phyloP scores from a whole-genome alignment of 2,888 invertebrate genomes.

The Drosophila lutescens region DNA sequence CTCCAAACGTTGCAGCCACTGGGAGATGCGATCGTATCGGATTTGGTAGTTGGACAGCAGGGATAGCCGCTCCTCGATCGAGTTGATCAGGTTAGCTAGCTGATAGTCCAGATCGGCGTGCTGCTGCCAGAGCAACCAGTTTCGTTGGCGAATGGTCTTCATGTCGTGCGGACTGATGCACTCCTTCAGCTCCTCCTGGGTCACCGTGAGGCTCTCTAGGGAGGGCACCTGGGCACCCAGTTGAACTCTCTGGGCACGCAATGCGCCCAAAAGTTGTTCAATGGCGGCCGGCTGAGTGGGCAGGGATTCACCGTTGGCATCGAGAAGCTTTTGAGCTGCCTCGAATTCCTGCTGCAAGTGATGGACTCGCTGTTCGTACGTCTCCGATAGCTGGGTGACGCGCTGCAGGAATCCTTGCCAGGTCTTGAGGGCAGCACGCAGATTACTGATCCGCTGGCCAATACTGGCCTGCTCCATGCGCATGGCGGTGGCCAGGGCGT shows the following conservation, averaged over 20 bases:
- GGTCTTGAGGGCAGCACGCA: constrained; percentile 91
- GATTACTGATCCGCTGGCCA: constrained; percentile 90
- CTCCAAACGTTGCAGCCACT: constrained; percentile 90
- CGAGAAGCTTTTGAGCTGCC: constrained; percentile 87
- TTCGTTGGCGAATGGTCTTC: constrained; percentile 90
- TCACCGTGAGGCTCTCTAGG: constrained; percentile 89
- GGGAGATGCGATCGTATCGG: constrained; percentile 87
- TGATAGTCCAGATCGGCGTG: constrained; percentile 93
- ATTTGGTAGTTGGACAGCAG: constrained; percentile 89
- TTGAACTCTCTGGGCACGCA: constrained; percentile 87
- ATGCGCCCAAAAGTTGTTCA: constrained; percentile 87
- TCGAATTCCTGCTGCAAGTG: constrained; percentile 87
- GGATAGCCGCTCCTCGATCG: constrained; percentile 90
- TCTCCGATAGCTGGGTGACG: constrained; percentile 87
- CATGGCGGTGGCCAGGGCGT: constrained; percentile 90
- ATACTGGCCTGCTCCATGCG: constrained; percentile 92
- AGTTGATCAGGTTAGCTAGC: constrained; percentile 89
- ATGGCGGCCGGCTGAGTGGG: constrained; percentile 87
- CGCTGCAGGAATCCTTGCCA: constrained; percentile 91
- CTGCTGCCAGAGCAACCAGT: constrained; percentile 92
- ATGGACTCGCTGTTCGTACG: constrained; percentile 87
- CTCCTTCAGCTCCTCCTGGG: constrained; percentile 93
- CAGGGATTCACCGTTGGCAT: constrained; percentile 85
- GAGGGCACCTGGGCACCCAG: constrained; percentile 85
- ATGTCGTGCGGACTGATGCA: constrained; percentile 93